Percentiles rank a stretch among this genome's conserved stretches.
Conservation (phyloP, 2,888 invertebrate species). For the Lithophane ornitopus region DNA sequence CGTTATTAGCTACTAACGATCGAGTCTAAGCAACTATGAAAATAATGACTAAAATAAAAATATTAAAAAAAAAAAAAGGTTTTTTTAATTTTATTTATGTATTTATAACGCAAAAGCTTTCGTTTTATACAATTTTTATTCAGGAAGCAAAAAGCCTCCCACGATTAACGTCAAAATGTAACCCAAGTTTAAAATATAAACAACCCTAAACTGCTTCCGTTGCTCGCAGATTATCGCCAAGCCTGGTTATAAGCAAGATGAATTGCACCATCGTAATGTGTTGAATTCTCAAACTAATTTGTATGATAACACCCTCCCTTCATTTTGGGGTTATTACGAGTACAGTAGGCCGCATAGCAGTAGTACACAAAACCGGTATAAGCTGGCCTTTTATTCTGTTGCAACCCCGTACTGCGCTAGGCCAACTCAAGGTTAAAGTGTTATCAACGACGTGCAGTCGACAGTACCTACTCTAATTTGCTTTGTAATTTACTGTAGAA, state of each 20-base stretch:
- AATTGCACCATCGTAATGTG: conserved; percentile 51
- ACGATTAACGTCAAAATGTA: conserved; percentile 8
- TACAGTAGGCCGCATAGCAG: background rate
- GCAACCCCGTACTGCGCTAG: background rate
- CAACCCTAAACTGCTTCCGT: conserved; percentile 38
- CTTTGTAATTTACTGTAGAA: conserved; percentile 56
- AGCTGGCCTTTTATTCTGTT: background rate
- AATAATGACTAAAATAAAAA: too few relatives aligned
- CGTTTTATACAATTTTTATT: background rate
- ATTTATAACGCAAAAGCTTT: too few relatives aligned
- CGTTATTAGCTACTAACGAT: too few relatives aligned
- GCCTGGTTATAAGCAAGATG: conserved; percentile 33
- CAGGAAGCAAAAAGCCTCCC: background rate
- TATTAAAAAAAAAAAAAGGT: too few relatives aligned
- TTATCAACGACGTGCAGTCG: background rate
- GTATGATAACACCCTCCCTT: conserved; percentile 48
- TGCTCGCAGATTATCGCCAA: conserved; percentile 15
- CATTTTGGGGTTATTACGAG: conserved; percentile 36
- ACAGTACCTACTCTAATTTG: conserved; percentile 39
- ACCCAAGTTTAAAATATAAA: conserved; percentile 17
- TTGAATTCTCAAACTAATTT: conserved; percentile 63
- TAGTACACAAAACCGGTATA: background rate
- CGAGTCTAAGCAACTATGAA: too few relatives aligned
- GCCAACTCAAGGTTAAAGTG: background rate
- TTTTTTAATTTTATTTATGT: too few relatives aligned